phyloP scores from a whole-genome alignment of 2,113 vertebrate species.

The Butorides virescens region DNA sequence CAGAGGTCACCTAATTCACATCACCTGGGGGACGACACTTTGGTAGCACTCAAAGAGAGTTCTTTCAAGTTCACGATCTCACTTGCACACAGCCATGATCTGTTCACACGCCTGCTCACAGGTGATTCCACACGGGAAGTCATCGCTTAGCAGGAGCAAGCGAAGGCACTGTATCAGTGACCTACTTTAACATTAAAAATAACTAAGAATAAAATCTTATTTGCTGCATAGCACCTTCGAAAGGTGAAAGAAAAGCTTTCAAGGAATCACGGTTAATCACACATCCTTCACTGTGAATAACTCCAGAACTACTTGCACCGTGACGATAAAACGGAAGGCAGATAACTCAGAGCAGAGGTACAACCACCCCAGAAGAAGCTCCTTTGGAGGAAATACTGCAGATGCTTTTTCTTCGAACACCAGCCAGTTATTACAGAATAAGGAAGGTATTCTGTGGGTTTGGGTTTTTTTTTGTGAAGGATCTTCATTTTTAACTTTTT shows the following conservation, averaged over 20 bases:
- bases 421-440: not conserved
- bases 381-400: not conserved
- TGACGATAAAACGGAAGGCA: not conserved
- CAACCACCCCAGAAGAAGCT: not conserved
- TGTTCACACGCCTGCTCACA: rapidly evolving
- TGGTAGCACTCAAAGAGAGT: not conserved
- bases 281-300: not conserved
- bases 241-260: not conserved
- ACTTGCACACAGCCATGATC: not conserved
- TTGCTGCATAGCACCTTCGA: not conserved
- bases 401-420: not conserved
- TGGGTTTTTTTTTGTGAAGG: not conserved
- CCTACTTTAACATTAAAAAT: not conserved
- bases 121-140: rapidly evolving
- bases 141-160: not conserved
- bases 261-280: not conserved
- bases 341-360: not conserved
- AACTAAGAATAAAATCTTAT: not conserved
- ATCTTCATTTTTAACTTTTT: not conserved
- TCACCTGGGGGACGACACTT: not conserved
- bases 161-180: not conserved
- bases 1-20: not conserved
- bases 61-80: not conserved
- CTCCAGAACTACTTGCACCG: not conserved
- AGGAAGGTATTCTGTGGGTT: not conserved